Conservation (phyloP, 2,797 vertebrate species). For the Protosalanx chinensis region DNA sequence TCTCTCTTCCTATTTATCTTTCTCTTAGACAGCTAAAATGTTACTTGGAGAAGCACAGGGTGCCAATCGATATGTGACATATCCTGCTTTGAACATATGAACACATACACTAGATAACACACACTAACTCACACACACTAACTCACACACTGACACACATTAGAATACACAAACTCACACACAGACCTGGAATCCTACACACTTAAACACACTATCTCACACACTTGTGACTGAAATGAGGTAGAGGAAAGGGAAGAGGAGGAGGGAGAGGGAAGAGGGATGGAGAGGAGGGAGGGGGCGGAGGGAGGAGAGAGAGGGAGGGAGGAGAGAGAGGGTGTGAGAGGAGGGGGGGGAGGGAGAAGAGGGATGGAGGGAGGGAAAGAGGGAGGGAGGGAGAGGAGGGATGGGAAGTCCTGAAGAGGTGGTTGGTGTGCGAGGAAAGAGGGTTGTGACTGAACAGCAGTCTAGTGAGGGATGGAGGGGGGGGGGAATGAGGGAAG, state of each 20-base stretch:
- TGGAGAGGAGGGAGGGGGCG: too few species aligned
- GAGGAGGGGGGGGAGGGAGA: conserved; percentile 35
- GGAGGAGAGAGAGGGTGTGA: not conserved
- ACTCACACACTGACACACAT: not conserved
- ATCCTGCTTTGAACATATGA: not conserved
- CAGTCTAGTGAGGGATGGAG: not conserved
- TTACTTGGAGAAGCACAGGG: not conserved
- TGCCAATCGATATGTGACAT: not conserved
- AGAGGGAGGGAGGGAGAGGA: too few species aligned
- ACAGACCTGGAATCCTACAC: not conserved
- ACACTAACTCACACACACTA: not conserved
- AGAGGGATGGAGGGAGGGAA: not conserved
- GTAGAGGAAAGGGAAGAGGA: conserved; percentile 25
- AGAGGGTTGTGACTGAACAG: not conserved
- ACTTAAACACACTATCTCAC: conserved; percentile 5
- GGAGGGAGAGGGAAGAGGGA: not conserved
- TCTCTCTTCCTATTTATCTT: too few species aligned
- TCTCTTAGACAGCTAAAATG: not conserved
- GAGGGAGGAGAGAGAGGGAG: conserved; percentile 27
- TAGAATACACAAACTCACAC: not conserved
- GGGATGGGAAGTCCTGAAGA: too few species aligned
- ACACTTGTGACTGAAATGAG: conserved; percentile 29
- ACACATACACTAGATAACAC: not conserved
- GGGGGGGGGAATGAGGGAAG: conserved; percentile 1
- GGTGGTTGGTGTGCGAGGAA: not conserved